Percentiles rank a stretch among this genome's conserved stretches.
phyloP scores from a whole-genome alignment of 2,888 invertebrate species.

The Rugalucina vietnamica region DNA sequence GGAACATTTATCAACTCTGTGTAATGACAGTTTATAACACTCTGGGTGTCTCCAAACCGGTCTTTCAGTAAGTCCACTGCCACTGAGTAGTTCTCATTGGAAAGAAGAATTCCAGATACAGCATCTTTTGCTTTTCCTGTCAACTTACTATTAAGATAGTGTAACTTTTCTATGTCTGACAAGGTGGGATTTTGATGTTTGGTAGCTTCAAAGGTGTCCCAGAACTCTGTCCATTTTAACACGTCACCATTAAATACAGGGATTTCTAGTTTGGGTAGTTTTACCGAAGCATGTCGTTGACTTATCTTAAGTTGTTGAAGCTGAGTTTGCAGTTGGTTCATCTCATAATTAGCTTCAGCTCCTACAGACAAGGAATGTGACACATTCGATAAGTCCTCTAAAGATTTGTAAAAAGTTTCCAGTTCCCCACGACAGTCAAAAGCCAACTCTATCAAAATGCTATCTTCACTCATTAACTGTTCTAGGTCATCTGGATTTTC shows the following conservation, averaged over 20 bases:
- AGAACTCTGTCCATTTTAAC: background rate
- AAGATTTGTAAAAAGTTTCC: background rate
- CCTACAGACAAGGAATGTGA: background rate
- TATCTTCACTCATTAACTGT: background rate
- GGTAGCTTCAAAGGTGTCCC: conserved; percentile 7
- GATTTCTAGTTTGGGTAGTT: background rate
- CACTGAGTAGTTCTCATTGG: conserved; percentile 34
- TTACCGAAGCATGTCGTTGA: background rate
- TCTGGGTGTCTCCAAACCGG: conserved; percentile 33
- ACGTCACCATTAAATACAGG: background rate
- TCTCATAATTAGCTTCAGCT: background rate
- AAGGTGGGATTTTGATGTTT: conserved; percentile 8
- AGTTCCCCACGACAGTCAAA: background rate
- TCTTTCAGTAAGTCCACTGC: conserved; percentile 30
- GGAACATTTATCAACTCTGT: conserved; percentile 17
- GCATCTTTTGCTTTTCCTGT: conserved; percentile 30
- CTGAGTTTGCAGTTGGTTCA: conserved; percentile 1
- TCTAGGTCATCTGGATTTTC: background rate
- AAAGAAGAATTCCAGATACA: conserved; percentile 19
- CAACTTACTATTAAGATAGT: conserved; percentile 22
- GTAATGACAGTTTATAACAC: conserved; percentile 26
- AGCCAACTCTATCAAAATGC: background rate
- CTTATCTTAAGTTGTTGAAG: background rate
- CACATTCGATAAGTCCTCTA: background rate
- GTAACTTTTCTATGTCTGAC: conserved; percentile 23